A percentile compares a stretch with the other conserved stretches of the same genome.
These are phyloP conservation scores for Taphrorychus bicolor DNA, from an alignment of 2,888 invertebrate species.

Conservation along the genomic window DNA sequence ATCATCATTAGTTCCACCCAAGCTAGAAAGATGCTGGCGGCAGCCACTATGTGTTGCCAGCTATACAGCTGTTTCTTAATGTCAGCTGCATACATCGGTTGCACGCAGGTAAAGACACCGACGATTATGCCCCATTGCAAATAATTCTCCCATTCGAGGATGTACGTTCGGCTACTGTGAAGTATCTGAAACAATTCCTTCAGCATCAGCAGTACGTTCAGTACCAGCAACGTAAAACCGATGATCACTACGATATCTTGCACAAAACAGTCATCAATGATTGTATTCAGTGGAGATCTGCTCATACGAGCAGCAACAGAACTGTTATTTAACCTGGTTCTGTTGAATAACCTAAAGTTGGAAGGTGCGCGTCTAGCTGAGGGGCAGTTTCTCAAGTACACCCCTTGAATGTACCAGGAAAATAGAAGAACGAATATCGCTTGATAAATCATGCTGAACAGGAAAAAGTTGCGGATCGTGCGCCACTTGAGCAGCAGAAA, in stretches of 20 bases:
- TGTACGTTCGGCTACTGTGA: conserved; percentile 73
- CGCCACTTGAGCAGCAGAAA: conserved; percentile 86
- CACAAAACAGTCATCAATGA: conserved; percentile 47
- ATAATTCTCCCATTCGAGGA: conserved; percentile 85
- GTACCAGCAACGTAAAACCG: conserved; percentile 68
- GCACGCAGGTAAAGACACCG: conserved; percentile 73
- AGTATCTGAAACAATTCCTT: conserved; percentile 84
- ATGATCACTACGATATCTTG: conserved; percentile 46
- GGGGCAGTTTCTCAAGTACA: conserved; percentile 63
- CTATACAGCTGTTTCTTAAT: conserved; percentile 55
- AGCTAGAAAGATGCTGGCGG: conserved; percentile 78
- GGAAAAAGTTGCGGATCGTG: conserved; percentile 80
- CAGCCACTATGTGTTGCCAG: conserved; percentile 84
- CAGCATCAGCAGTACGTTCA: conserved; percentile 69
- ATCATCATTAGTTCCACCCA: conserved; percentile 89
- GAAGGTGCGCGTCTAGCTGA: conserved; percentile 20
- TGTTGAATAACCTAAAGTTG: not conserved
- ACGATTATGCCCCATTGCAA: conserved; percentile 80
- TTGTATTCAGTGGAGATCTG: no score
- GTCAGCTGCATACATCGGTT: conserved; percentile 52
- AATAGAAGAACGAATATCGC: conserved; percentile 77
- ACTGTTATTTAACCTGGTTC: no score
- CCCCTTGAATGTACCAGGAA: conserved; percentile 74
- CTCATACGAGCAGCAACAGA: no score
- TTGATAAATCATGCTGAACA: conserved; percentile 80